These are phyloP conservation scores for Plemyria rubiginata DNA, from an alignment of 2,888 invertebrate species.

Conservation along the genomic window DNA sequence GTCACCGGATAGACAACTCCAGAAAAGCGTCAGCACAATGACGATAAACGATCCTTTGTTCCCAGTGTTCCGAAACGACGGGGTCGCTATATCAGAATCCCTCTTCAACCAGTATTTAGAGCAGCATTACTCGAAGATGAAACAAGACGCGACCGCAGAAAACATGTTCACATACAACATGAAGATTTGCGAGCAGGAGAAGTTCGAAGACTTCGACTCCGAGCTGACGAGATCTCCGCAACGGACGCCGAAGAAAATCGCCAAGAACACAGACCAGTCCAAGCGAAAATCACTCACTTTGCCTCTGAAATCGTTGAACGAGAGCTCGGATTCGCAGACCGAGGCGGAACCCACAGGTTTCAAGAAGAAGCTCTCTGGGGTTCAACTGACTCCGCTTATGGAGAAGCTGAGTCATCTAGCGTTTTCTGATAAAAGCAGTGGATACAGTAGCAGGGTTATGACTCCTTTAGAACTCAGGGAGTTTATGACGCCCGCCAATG, in stretches of 20 bases:
- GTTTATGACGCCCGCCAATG: slow-evolving; percentile 70
- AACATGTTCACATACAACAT: slow-evolving; percentile 73
- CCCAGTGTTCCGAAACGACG: slow-evolving; percentile 90
- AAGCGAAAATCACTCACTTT: slow-evolving; percentile 87
- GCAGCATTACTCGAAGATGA: slow-evolving; percentile 86
- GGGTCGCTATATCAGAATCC: slow-evolving; percentile 88
- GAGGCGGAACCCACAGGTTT: slow-evolving; percentile 69
- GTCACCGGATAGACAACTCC: slow-evolving; percentile 60
- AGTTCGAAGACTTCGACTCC: slow-evolving; percentile 80
- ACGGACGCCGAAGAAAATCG: slow-evolving; percentile 71
- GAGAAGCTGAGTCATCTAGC: slow-evolving; percentile 91
- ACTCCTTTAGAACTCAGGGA: slow-evolving; percentile 84
- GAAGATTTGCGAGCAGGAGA: slow-evolving; percentile 70
- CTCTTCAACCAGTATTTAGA: slow-evolving; percentile 89
- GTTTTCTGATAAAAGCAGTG: slow-evolving; percentile 87
- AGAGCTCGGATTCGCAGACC: slow-evolving; percentile 68
- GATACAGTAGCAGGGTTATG: slow-evolving; percentile 88
- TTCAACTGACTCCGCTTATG: slow-evolving; percentile 92
- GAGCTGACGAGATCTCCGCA: slow-evolving; percentile 74
- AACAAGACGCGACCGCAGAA: slow-evolving; percentile 70
- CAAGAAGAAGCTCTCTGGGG: slow-evolving; percentile 86
- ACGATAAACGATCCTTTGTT: slow-evolving; percentile 92
- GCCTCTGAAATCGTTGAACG: slow-evolving; percentile 88
- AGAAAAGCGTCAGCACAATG: slow-evolving; percentile 81
- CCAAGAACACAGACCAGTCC: slow-evolving; percentile 70